Evolutionary conservation across 1,140 invertebrate species (phyloP), one percentile per base, ranked within the genome.

Genomic region (Drosophila eugracilis): DNA sequence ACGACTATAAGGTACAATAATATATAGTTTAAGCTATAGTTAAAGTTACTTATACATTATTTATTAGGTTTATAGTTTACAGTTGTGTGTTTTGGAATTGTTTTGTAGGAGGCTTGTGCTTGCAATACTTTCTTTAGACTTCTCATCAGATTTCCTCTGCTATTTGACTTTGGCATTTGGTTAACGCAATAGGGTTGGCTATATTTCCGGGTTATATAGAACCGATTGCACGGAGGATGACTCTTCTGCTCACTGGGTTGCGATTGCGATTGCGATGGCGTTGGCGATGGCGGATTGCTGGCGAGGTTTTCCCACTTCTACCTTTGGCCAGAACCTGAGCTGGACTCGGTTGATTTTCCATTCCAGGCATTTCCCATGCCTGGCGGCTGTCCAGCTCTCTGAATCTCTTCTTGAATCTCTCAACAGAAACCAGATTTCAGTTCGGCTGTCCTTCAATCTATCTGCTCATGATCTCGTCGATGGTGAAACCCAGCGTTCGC

Each of bases 381-480:
- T 86, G 81, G 83, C 81, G 77, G 78, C 42, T 17, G 66, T 54
- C 54, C 47, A 42, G 55, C 39, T 50, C 24, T 53, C 26, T 52
- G 42, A 34, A 22, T 52, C 47, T 49, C 39, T 42, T 41, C 22
- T 45, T 22, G 60, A 62, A 62, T 79, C 34, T 73, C 28, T 45
- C 41, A 83, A 79, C 66, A 57, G 70, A 80, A 85, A 85, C 75
- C 80, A 75, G 75, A 47, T 65, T 59, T 57, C n/a, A 34, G 34
- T 44, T n/a, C 14, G 15, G 15, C 21, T 24, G n/a, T 17, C 34
- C 14, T n/a, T 7, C 19, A 39, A 24, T 89, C 92, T 94, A 96
- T 92, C 95, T 94, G 90, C 94, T 95, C 95, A 96, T 96, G 41
- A 96, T 96, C 76, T 96, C 96, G 75, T 96, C 96, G 91, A 96